These are phyloP conservation scores for Psix sp. DNA, from an alignment of 1,140 invertebrate species.

Conservation along the genomic window DNA sequence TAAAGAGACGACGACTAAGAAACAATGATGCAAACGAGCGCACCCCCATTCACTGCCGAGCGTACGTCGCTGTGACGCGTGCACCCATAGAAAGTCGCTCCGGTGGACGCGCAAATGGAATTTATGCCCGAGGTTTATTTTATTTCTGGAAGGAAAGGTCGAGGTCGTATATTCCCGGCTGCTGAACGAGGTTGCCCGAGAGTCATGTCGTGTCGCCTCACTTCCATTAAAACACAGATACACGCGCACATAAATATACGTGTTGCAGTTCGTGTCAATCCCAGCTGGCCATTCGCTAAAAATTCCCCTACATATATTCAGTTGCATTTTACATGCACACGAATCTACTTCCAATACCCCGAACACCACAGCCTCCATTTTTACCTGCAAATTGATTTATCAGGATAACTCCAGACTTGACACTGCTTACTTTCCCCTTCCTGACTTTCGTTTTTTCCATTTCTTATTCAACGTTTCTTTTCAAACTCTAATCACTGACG, in stretches of 20 bases:
- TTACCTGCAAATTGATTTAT: conserved; percentile 20
- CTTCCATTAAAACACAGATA: conserved; percentile 47
- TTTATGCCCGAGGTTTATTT: conserved; percentile 55
- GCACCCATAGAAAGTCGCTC: conserved; percentile 43
- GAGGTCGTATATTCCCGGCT: conserved; percentile 49
- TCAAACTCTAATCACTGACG: too few relatives aligned
- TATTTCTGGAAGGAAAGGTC: conserved; percentile 57
- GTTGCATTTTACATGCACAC: conserved; percentile 51
- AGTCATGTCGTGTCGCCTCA: conserved; percentile 42
- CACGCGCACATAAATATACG: conserved; percentile 39
- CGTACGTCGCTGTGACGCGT: conserved; percentile 24
- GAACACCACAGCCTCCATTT: conserved; percentile 6
- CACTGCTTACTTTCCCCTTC: background rate
- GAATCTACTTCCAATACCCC: conserved; percentile 20
- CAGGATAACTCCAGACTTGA: background rate
- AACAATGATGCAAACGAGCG: conserved; percentile 58
- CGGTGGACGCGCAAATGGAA: conserved; percentile 49
- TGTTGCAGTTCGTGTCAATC: conserved; percentile 48
- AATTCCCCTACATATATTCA: conserved; percentile 37
- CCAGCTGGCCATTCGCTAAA: conserved; percentile 23
- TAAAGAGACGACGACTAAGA: conserved; percentile 40
- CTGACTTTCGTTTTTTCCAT: background rate
- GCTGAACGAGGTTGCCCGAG: conserved; percentile 41
- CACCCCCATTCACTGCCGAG: conserved; percentile 36
- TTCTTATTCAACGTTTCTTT: background rate